Conservation (phyloP, 2,888 invertebrate species). For the Periphyllus acericola region DNA sequence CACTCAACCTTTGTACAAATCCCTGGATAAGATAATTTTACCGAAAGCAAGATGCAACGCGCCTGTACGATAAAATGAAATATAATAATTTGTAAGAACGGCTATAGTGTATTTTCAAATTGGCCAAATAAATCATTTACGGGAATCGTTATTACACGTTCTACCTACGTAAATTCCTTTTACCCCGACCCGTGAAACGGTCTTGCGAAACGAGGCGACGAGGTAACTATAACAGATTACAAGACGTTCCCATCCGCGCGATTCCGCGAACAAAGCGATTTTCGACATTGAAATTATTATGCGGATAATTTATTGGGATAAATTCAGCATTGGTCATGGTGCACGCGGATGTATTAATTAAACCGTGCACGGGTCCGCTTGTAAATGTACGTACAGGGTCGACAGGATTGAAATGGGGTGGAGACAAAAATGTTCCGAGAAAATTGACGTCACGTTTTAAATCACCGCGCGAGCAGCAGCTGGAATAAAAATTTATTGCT, state of each 20-base stretch:
- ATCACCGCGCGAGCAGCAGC: constrained; percentile 16
- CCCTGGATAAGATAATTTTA: neutral
- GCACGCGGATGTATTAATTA: neutral
- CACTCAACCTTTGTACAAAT: neutral
- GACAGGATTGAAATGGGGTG: neutral
- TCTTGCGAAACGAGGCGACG: neutral
- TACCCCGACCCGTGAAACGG: neutral
- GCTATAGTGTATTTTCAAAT: neutral
- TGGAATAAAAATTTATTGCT: constrained; percentile 47
- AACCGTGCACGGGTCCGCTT: neutral
- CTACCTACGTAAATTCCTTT: neutral
- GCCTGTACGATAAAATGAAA: neutral
- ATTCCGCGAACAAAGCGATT: neutral
- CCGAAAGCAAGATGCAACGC: neutral
- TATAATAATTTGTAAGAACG: neutral
- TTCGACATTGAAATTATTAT: neutral
- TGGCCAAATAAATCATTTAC: neutral
- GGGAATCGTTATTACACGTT: too few relatives aligned
- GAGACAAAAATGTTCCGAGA: constrained; percentile 3
- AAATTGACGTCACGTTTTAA: constrained; percentile 15
- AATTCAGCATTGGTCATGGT: neutral
- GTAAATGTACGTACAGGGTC: neutral
- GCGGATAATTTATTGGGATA: neutral
- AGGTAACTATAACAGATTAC: too few relatives aligned
- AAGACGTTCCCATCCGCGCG: too few relatives aligned